These are phyloP conservation scores for Aphelinus certus DNA, from an alignment of 1,140 invertebrate species.

Conservation along the genomic window DNA sequence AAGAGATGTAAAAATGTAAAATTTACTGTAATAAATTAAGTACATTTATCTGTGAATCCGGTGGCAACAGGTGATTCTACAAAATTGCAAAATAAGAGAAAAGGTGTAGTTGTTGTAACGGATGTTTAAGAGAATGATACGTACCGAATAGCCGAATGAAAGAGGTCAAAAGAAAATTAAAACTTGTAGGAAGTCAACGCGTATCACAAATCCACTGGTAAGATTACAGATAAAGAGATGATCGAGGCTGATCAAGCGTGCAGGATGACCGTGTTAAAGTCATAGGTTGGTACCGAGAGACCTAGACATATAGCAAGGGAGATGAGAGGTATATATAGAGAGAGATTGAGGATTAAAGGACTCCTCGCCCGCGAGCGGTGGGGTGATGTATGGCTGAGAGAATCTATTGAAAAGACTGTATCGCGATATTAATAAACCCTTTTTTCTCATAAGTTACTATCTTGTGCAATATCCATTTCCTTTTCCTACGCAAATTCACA, in stretches of 20 bases:
- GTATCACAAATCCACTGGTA: background rate
- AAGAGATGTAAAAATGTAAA: slow-evolving; percentile 25
- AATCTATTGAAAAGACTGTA: too few species aligned
- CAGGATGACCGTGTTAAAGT: too few species aligned
- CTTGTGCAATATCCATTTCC: too few species aligned
- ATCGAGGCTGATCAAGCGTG: too few species aligned
- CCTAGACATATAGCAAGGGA: too few species aligned
- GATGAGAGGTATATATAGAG: too few species aligned
- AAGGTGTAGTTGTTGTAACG: background rate
- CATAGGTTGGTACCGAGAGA: background rate
- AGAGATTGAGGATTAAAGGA: too few species aligned
- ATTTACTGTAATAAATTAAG: slow-evolving; percentile 39
- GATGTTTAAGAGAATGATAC: slow-evolving; percentile 25
- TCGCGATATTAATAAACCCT: too few species aligned
- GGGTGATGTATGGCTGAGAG: too few species aligned
- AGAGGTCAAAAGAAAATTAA: too few species aligned
- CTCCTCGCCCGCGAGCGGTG: too few species aligned
- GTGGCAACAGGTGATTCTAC: slow-evolving; percentile 27
- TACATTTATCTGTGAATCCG: slow-evolving; percentile 31
- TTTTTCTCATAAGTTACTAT: too few species aligned
- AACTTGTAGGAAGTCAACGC: background rate
- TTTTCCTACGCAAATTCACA: slow-evolving; percentile 29
- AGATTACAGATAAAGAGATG: background rate
- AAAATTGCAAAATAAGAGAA: slow-evolving; percentile 30
- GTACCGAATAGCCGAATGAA: background rate